Percentiles rank a stretch among this genome's conserved stretches.
Conservation (phyloP, 1,140 invertebrate genomes). For the Sitophilus oryzae region DNA sequence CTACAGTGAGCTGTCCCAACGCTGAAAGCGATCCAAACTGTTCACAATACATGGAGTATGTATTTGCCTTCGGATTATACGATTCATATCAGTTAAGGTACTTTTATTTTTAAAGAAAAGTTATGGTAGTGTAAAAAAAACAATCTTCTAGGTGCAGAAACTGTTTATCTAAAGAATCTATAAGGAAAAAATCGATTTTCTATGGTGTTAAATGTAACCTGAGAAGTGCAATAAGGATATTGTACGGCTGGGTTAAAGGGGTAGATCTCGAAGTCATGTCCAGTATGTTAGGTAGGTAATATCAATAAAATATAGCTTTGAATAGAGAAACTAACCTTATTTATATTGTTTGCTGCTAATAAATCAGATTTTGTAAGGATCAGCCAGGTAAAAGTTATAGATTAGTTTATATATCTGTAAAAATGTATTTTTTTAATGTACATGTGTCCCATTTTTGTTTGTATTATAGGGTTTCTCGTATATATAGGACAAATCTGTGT, state of each 20-base stretch:
- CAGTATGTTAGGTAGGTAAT: slow-evolving; percentile 29
- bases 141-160: slow-evolving; percentile 34
- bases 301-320: background rate
- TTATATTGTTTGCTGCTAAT: background rate
- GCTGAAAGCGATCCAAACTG: slow-evolving; percentile 13
- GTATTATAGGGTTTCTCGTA: no score
- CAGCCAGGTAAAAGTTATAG: background rate
- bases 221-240: slow-evolving; percentile 46
- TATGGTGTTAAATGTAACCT: slow-evolving; percentile 48
- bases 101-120: background rate
- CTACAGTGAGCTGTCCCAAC: slow-evolving; percentile 12
- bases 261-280: slow-evolving; percentile 40
- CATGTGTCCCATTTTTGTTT: no score
- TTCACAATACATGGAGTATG: slow-evolving; percentile 11
- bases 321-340: background rate
- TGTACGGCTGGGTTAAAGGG: slow-evolving; percentile 49
- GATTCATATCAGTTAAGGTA: slow-evolving; percentile 22
- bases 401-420: background rate
- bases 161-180: slow-evolving; percentile 44
- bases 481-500: no score
- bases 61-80: slow-evolving; percentile 10
- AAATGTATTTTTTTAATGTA: no score
- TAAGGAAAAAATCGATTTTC: slow-evolving; percentile 49
- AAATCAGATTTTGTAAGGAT: background rate
- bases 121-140: background rate